Conservation (phyloP, 2,888 invertebrate genomes). For the Sphinx pinastri region DNA sequence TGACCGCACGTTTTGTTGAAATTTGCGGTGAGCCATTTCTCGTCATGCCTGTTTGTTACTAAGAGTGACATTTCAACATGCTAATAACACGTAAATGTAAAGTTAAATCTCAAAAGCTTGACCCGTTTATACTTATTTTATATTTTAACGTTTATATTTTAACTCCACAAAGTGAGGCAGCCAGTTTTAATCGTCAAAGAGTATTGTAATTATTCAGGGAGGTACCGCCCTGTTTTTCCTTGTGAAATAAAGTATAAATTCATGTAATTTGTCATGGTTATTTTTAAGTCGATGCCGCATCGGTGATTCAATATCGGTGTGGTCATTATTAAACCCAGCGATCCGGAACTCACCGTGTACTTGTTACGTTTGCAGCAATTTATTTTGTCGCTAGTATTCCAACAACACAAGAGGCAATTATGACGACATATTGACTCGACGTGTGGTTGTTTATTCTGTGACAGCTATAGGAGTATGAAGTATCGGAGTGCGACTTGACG, state of each 20-base stretch:
- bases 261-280: conserved; percentile 46
- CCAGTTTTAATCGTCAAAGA: conserved; percentile 32
- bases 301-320: conserved; percentile 42
- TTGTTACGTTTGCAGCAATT: conserved; percentile 54
- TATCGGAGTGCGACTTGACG: conserved; percentile 50
- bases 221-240: conserved; percentile 47
- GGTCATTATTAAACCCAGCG: conserved; percentile 59
- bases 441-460: conserved; percentile 62
- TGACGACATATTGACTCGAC: conserved; percentile 66
- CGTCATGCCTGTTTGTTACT: conserved; percentile 2
- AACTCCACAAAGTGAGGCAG: conserved; percentile 46
- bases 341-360: conserved; percentile 51
- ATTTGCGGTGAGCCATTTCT: conserved; percentile 20
- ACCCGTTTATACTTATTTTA: conserved; percentile 34
- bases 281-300: conserved; percentile 44
- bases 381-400: conserved; percentile 52
- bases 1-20: conserved; percentile 15
- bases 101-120: conserved; percentile 32
- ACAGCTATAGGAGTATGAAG: conserved; percentile 52
- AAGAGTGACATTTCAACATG: conserved; percentile 17
- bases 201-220: conserved; percentile 47
- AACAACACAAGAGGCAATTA: conserved; percentile 67
- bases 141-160: no score
- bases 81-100: neutral
- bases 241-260: conserved; percentile 48